phyloP scores from a whole-genome alignment of 2,113 vertebrate species.

The Hypomesus transpacificus region DNA sequence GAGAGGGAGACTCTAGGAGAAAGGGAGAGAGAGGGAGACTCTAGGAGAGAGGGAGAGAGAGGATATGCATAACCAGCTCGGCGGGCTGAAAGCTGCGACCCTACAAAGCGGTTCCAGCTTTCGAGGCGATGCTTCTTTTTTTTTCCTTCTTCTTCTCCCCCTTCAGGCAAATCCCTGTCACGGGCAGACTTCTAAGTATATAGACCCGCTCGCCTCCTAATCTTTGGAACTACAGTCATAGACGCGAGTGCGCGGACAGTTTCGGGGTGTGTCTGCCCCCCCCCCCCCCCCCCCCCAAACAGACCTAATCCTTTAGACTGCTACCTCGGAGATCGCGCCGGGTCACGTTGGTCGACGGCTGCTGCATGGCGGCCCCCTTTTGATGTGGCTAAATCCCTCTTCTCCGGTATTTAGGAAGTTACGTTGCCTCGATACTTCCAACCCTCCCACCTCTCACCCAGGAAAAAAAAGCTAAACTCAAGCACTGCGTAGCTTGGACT shows the following conservation, averaged over 20 bases:
- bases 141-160: not conserved
- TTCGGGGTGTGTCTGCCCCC: constrained; percentile 23
- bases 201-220: constrained; percentile 14
- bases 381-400: constrained; percentile 63
- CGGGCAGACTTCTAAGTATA: constrained; percentile 11
- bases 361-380: constrained; percentile 48
- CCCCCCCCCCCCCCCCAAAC: constrained; percentile 8
- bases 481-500: not conserved
- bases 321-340: constrained; percentile 44
- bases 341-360: constrained; percentile 51
- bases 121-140: constrained; percentile 20
- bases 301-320: constrained; percentile 25
- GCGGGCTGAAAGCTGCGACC: constrained; percentile 20
- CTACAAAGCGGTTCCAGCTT: constrained; percentile 23
- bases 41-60: constrained; percentile 9
- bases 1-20: too few relatives aligned
- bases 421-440: constrained; percentile 9
- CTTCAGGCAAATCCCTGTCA: constrained; percentile 31
- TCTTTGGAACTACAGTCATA: constrained; percentile 19
- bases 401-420: constrained; percentile 36
- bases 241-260: constrained; percentile 19
- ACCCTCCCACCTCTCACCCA: constrained; percentile 14
- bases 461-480: constrained; percentile 12
- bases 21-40: constrained; percentile 15
- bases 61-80: constrained; percentile 14